Base-by-base conservation (phyloP, 2,888 invertebrate species). In the Epirrhoe alternata region DNA sequence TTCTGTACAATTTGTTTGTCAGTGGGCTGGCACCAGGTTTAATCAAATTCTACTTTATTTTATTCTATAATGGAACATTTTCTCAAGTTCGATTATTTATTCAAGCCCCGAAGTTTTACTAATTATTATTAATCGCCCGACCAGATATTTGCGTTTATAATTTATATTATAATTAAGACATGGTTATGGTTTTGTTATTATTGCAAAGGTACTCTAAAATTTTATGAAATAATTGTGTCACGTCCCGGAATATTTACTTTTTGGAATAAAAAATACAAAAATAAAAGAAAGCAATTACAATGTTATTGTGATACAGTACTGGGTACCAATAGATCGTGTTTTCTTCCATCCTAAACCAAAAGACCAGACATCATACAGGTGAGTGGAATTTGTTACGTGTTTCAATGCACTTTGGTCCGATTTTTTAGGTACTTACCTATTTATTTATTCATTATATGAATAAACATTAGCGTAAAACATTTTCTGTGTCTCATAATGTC, bases 221-320 rank as follows among this genome's bases (percentile, higher is more conserved):
- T 38, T 2, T 7, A 38, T 2, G 10, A 38, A 38, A 3, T 38
- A 8, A 38, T 8, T 38, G 35, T 38, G 35, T 38, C 35, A 38
- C 35, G 35, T 8, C 35, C 35, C 10, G 35, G 45, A 45, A 1
- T 45, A 45, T 45, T 45, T 45, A 45, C n/a, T 45, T n/a, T 45
- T 45, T 45, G 14, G 12, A 52, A 24, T 24, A 3, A 12, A 52
- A 52, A 52, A 31, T 31, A 52, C 52, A 31, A 31, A 52, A 52
- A 31, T 52, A 45, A 45, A n/a, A 45, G 35, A 38, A 52, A 30
- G 31, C n/a, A 52, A 52, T 10, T 52, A 50, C 7, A 50, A 52
- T 52, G 52, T 5, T 31, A 52, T 31, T 31, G 52, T 52, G 31
- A 52, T 52, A 52, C 31, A 12, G 31, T 52, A 6, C n/a, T 31